Evolutionary conservation across 30 jellyfish, hydroid and myxozoan species (phyloP).

Genomic region (Chrysaora quinquecirrha): DNA sequence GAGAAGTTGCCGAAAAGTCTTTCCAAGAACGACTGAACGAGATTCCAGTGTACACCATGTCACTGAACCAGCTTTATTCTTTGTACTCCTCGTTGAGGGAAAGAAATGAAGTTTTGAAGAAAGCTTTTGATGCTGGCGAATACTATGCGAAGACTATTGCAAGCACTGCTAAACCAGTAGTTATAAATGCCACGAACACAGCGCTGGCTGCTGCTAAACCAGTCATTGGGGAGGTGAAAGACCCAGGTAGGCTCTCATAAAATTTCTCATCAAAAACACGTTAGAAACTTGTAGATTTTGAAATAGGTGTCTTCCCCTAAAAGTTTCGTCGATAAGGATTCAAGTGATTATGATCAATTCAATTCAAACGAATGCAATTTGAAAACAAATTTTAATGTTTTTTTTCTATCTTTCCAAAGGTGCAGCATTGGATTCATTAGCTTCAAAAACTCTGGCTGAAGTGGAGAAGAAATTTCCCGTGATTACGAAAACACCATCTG

Average conservation of each 20-base stretch:
- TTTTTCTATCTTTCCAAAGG: too few relatives aligned
- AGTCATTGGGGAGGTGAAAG: conserved; percentile 91
- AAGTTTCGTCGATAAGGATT: too few relatives aligned
- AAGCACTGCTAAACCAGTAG: conserved; percentile 94
- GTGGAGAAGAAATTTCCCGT: conserved; percentile 91
- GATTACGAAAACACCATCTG: conserved; percentile 88
- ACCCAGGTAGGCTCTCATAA: conserved; percentile 98
- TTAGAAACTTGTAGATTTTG: too few relatives aligned
- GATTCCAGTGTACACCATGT: conserved; percentile 88
- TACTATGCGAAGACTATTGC: conserved; percentile 73
- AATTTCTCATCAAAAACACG: too few relatives aligned
- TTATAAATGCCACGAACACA: conserved; percentile 87
- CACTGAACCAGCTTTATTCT: conserved; percentile 86
- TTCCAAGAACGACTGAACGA: conserved; percentile 93
- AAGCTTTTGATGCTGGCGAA: conserved; percentile 92
- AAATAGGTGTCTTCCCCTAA: too few relatives aligned
- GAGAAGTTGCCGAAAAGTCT: conserved; percentile 62
- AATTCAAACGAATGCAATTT: too few relatives aligned
- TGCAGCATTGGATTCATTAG: conserved; percentile 80
- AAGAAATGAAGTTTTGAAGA: conserved; percentile 77
- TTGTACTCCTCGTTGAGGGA: conserved; percentile 74
- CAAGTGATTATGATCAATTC: too few relatives aligned
- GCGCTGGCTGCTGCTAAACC: conserved; percentile 96
- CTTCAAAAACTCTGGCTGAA: conserved; percentile 93
- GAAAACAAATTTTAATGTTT: too few relatives aligned